These are phyloP conservation scores for Melanostigma gelatinosum DNA, from an alignment of 2,113 vertebrate genomes.

Conservation along the genomic window DNA sequence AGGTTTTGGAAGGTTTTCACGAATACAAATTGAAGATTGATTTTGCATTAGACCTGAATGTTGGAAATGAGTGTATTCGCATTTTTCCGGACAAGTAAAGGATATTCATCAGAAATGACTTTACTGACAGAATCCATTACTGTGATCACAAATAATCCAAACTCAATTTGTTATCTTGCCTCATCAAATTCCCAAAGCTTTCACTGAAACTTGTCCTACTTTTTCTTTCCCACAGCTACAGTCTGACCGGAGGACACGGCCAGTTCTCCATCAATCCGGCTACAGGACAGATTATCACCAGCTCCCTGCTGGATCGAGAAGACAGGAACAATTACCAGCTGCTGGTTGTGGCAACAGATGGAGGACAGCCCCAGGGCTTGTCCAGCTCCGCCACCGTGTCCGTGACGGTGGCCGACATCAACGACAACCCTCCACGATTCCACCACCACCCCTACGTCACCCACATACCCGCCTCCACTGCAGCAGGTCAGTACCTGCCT, in stretches of 20 bases:
- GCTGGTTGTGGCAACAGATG: slow-evolving; percentile 90
- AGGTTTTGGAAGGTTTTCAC: background rate
- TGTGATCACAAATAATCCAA: background rate
- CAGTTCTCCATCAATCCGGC: slow-evolving; percentile 98
- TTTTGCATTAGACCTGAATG: background rate
- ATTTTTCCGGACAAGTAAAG: background rate
- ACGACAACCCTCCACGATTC: slow-evolving; percentile 96
- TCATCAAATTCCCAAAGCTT: background rate
- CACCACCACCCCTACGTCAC: slow-evolving; percentile 98
- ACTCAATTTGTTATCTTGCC: background rate
- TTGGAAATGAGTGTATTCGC: background rate
- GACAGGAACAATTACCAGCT: slow-evolving; percentile 89
- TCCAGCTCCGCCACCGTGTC: slow-evolving; percentile 94
- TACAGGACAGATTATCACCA: slow-evolving; percentile 97
- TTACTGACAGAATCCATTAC: background rate
- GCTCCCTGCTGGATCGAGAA: slow-evolving; percentile 92
- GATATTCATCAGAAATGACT: background rate
- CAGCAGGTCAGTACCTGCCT: slow-evolving; percentile 84
- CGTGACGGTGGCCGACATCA: slow-evolving; percentile 89
- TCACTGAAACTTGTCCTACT: slow-evolving; percentile 11
- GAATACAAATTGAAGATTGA: background rate
- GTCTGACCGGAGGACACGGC: slow-evolving; percentile 89
- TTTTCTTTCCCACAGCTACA: slow-evolving; percentile 85
- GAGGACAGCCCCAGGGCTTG: slow-evolving; percentile 86
- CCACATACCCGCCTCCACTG: slow-evolving; percentile 89